Conservation (phyloP, 1,140 invertebrate genomes). For the Limonius californicus region DNA sequence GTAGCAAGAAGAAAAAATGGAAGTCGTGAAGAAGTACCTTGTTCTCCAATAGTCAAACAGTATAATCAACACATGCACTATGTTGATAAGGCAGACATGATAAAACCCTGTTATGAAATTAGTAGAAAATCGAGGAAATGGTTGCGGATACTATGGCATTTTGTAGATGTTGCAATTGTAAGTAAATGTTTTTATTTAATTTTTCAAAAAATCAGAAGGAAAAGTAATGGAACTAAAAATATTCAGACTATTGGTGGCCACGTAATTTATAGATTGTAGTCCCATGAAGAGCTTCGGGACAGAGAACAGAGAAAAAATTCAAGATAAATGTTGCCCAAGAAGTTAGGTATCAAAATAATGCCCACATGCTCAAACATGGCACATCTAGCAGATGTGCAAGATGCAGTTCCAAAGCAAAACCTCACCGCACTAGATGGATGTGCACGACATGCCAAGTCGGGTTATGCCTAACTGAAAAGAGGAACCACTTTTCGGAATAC, state of each 20-base stretch:
- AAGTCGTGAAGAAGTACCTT: background rate
- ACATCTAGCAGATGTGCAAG: conserved; percentile 12
- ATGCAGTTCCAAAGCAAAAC: conserved; percentile 6
- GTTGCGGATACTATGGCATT: too few relatives aligned
- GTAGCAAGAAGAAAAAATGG: background rate
- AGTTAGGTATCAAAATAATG: background rate
- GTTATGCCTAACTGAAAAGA: conserved; percentile 9
- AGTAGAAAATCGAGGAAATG: too few relatives aligned
- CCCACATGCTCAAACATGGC: background rate
- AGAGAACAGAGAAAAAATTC: background rate
- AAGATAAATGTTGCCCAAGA: background rate
- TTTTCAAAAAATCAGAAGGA: too few relatives aligned
- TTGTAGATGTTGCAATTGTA: too few relatives aligned
- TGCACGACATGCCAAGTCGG: conserved; percentile 5
- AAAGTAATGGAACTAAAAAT: background rate
- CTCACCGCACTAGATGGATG: conserved; percentile 16
- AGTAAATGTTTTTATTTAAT: background rate
- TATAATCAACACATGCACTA: too few relatives aligned
- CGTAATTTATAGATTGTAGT: background rate
- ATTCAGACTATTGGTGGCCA: background rate
- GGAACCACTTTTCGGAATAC: too few relatives aligned
- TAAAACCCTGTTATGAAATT: too few relatives aligned
- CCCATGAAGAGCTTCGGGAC: background rate
- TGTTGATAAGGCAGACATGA: too few relatives aligned
- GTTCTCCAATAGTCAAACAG: conserved; percentile 47